phyloP scores from a whole-genome alignment of 2,888 invertebrate species.

The Metallyticus violacea region DNA sequence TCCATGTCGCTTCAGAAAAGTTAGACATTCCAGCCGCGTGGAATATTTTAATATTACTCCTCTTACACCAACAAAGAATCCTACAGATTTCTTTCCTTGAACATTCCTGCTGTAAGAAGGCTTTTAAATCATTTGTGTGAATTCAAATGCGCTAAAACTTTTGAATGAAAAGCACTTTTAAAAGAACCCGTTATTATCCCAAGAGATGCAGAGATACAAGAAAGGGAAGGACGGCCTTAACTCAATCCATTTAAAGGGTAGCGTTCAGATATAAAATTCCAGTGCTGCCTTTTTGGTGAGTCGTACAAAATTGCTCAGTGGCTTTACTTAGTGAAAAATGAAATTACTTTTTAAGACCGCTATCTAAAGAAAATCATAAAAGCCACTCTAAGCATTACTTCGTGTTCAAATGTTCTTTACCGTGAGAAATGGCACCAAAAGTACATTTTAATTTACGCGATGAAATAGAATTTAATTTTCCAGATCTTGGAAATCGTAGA shows the following conservation, averaged over 20 bases:
- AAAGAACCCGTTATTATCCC: background rate
- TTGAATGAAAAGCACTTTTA: background rate
- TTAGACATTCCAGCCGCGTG: no score
- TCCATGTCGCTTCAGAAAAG: no score
- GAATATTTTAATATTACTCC: no score
- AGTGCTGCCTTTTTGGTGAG: background rate
- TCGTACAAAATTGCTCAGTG: background rate
- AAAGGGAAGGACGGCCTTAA: background rate
- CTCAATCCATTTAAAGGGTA: background rate
- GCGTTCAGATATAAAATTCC: background rate
- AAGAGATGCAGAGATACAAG: background rate
- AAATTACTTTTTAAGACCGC: background rate
- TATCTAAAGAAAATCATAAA: background rate
- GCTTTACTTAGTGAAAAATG: background rate
- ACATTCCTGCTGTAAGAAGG: no score
- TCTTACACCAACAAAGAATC: no score
- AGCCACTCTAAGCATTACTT: background rate
- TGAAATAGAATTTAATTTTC: background rate
- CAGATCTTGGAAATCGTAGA: background rate
- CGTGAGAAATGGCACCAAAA: background rate
- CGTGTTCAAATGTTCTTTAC: background rate
- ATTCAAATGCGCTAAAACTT: background rate
- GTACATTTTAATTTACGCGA: no score
- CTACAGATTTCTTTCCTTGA: no score
- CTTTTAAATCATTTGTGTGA: background rate